Evolutionary conservation across 1,140 invertebrate genomes (phyloP), one percentile per base, ranked within the genome.

Genomic region (Saxidomus purpurata): DNA sequence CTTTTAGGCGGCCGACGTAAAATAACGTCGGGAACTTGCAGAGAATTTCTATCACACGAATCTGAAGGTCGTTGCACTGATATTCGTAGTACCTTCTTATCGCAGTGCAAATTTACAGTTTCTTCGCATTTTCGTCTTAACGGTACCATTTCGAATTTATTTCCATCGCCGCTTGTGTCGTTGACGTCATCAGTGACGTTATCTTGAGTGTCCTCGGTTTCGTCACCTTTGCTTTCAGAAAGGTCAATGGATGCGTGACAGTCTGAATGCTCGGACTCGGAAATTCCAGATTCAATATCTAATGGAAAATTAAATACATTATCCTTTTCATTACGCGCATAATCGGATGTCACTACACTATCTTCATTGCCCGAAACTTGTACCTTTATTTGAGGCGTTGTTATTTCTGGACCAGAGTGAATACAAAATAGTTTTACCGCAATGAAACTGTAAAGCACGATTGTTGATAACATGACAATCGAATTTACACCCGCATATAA

Each of bases 271-370:
- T 76, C 85, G 8, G 85, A 79, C n/a, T 87, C 85, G 9, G 84
- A 87, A 13, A 87, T n/a, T 15, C 84, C 84, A 11, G 84, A 71
- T 28, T 87, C 84, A 11, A 87, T 79, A 47, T 87, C 85, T 43
- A 22, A 25, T 17, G 84, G 71, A 55, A 87, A 79, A n/a, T 47
- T 31, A 43, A 87, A 87, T 13, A 63, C 34, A 22, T 40, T 77
- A 6, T 49, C 43, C 25, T 28, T 52, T n/a, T 47, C 40, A 4
- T 43, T 49, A 31, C 19, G n/a, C 8, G 34, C 55, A 36, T 34
- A n/a, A 0, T 38, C 52, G 34, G 40, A 40, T 28, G 25, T 38
- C 36, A 34, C 28, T 0, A 40, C 34, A 47, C 22, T 43, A n/a
- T 43, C 43, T 25, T 67, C 28, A 43, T 31, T 25, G 38, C 2